These are phyloP conservation scores for Brachionus rubens DNA, from an alignment of 1,140 invertebrate genomes.

Conservation along the genomic window DNA sequence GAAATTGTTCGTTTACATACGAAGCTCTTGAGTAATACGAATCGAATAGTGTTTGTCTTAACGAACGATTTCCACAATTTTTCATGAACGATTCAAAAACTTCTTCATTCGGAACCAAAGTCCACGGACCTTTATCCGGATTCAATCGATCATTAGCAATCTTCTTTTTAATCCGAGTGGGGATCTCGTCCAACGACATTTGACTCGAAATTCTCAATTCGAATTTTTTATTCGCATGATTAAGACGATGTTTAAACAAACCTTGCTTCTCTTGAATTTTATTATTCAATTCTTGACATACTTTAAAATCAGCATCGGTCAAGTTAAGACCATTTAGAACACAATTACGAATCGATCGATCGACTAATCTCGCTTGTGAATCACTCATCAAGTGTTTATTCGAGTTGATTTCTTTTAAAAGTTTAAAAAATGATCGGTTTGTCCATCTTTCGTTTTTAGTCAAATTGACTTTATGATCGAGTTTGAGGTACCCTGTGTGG, in stretches of 20 bases:
- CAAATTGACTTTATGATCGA: constrained; percentile 55
- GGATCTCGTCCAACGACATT: constrained; percentile 70
- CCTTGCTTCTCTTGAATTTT: constrained; percentile 45
- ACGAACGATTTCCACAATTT: constrained; percentile 72
- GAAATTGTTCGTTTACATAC: constrained; percentile 64
- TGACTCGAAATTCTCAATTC: constrained; percentile 68
- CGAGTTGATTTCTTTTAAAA: constrained; percentile 60
- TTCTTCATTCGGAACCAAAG: constrained; percentile 69
- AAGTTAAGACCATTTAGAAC: constrained; percentile 73
- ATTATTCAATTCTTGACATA: constrained; percentile 51
- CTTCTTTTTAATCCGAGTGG: constrained; percentile 67
- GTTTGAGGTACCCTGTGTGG: constrained; percentile 50
- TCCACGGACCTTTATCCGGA: constrained; percentile 59
- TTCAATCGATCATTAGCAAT: constrained; percentile 67
- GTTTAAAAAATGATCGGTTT: constrained; percentile 55
- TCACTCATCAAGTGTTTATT: constrained; percentile 64
- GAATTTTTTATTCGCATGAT: constrained; percentile 61
- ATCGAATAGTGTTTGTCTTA: constrained; percentile 78
- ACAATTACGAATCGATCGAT: constrained; percentile 76
- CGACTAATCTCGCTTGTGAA: constrained; percentile 69
- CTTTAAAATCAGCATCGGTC: constrained; percentile 53
- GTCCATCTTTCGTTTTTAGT: constrained; percentile 56
- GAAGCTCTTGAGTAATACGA: constrained; percentile 72
- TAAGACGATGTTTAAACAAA: constrained; percentile 47
- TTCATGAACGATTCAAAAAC: constrained; percentile 72